Conservation (phyloP, 2,113 vertebrate genomes). For the Rostratula benghalensis region DNA sequence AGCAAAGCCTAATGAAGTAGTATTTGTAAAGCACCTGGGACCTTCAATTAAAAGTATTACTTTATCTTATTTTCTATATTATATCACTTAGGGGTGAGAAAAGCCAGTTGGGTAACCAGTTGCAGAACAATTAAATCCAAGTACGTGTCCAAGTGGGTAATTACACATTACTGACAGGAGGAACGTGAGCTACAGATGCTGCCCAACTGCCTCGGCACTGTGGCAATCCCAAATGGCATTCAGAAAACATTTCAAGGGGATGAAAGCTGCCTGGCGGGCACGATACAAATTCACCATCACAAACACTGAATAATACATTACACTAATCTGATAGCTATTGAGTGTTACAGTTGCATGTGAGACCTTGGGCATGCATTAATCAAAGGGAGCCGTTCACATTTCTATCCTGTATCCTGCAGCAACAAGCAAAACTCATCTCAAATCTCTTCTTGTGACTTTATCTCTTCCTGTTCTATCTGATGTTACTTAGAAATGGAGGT, state of each 20-base stretch:
- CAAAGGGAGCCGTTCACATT: constrained; percentile 37
- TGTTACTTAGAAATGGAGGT: background rate
- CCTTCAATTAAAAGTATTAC: background rate
- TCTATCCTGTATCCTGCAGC: constrained; percentile 21
- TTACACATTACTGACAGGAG: background rate
- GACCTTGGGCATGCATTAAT: constrained; percentile 68
- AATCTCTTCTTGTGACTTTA: background rate
- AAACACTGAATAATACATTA: constrained; percentile 74
- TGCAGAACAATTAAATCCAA: background rate
- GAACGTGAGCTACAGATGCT: background rate
- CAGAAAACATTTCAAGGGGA: constrained; percentile 54
- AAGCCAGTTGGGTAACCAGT: background rate
- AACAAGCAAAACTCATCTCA: background rate
- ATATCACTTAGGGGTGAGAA: background rate
- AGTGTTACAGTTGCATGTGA: constrained; percentile 45
- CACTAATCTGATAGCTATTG: constrained; percentile 71
- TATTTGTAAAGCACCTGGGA: background rate
- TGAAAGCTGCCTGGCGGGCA: constrained; percentile 38
- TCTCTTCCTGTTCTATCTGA: background rate
- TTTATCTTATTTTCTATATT: background rate
- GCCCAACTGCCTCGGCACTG: background rate
- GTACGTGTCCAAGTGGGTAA: background rate
- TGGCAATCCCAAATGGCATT: constrained; percentile 37
- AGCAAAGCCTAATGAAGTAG: background rate
- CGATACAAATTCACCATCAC: constrained; percentile 64